These are phyloP conservation scores for Phalacrocorax pelagicus DNA, from an alignment of 2,113 vertebrate genomes.

Conservation along the genomic window DNA sequence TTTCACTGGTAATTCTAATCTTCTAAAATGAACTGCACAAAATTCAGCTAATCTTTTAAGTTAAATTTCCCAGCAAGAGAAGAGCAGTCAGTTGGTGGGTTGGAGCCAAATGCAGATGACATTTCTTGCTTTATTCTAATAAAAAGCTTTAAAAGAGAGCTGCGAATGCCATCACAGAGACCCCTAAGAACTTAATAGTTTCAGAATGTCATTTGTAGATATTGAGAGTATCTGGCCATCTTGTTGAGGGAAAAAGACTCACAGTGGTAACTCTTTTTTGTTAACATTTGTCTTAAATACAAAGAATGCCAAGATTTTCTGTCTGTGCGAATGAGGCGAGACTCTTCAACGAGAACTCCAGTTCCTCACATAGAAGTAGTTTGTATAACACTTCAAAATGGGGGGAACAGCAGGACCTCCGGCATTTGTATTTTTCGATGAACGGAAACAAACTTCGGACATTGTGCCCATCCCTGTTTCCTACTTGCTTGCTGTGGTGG, in stretches of 20 bases:
- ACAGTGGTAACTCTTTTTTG: neutral
- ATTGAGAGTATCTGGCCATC: neutral
- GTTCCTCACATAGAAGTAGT: neutral
- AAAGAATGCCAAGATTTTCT: neutral
- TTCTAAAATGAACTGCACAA: neutral
- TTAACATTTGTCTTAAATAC: neutral
- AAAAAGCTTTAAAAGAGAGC: neutral
- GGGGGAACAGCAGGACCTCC: neutral
- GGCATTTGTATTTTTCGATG: neutral
- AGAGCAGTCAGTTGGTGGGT: neutral
- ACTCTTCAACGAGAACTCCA: neutral
- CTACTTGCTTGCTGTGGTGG: neutral
- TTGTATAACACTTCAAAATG: neutral
- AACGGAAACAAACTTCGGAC: neutral
- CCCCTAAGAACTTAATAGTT: neutral
- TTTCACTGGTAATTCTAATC: conserved; percentile 19
- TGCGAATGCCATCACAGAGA: neutral
- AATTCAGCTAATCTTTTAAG: conserved; percentile 4
- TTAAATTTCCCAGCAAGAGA: neutral
- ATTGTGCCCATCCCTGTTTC: fast-evolving
- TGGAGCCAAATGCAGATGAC: neutral
- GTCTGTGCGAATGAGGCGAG: neutral
- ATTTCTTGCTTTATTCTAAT: neutral
- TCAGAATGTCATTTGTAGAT: neutral
- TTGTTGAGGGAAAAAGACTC: neutral